Base-by-base conservation (phyloP, 2,113 vertebrate species). In the Percopsis transmontana region DNA sequence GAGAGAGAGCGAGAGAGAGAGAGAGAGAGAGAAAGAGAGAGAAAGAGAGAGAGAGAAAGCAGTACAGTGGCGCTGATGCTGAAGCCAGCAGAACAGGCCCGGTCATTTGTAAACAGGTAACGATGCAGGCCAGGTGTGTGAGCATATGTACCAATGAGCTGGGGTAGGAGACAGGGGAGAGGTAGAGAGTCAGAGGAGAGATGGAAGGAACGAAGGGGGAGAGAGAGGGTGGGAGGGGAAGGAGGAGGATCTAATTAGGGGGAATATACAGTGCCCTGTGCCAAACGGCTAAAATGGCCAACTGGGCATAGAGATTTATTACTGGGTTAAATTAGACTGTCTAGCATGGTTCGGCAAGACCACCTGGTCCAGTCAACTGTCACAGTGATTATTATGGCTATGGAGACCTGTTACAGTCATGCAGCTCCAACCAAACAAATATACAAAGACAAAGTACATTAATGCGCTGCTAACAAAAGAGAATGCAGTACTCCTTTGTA, bases 21-120 rank as follows among this genome's bases (percentile, higher is more conserved):
- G 40, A 21, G 20, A 44, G 58, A 60, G 19, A 19, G 14, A 62
- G 62, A 21, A 72, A 21, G 65, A 66, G 63, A 63, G 74, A 76
- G 76, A 62, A 62, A 86, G 79, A 86, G 20, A 54, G 52, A 15
- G 15, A 11, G 23, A 24, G 23, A 18, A 10, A 5, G 11, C 10
- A 14, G 15, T 2, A 41, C 38, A 39, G 60, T 51, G 27, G 85
- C 90, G 93, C 88, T 94, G 94, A 93, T 97, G 96, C 96, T 98
- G 96, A 98, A 95, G 93, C 93, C 95, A 96, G 96, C 95, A 98
- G 93, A 98, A 97, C 95, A 93, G 87, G 91, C 91, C 91, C 80
- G 92, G 92, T 98, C 96, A 97, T 98, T 97, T 96, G 95, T 95
- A 96, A 95, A 95, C 94, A 97, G 95, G 94, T 96, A 97, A 94